These are phyloP conservation scores for Patagioenas fasciata DNA, from an alignment of 2,113 vertebrate species.

Conservation along the genomic window DNA sequence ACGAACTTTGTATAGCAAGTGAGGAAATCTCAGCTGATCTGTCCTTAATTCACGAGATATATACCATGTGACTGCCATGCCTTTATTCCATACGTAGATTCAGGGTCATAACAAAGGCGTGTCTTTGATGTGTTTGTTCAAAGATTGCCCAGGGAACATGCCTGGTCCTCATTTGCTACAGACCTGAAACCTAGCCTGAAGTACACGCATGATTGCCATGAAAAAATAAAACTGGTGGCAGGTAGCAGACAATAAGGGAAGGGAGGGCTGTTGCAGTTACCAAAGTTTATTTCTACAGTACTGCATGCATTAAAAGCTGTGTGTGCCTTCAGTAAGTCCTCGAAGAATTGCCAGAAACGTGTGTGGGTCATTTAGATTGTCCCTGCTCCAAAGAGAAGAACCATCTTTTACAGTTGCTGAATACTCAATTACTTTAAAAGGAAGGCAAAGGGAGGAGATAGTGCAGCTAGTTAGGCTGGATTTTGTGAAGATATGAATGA, in stretches of 20 bases:
- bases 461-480: neutral
- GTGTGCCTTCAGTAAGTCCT: neutral
- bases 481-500: neutral
- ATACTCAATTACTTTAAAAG: neutral
- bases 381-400: neutral
- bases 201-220: neutral
- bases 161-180: neutral
- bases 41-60: neutral
- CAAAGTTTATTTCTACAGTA: neutral
- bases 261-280: neutral
- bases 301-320: neutral
- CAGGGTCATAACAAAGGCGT: neutral
- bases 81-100: neutral
- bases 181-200: neutral
- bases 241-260: neutral
- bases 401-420: neutral
- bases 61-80: neutral
- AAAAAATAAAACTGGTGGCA: constrained; percentile 5
- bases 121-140: neutral
- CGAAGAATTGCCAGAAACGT: neutral
- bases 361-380: neutral
- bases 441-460: neutral
- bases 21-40: neutral
- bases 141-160: neutral
- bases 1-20: neutral